These are phyloP conservation scores for Dipodomys merriami DNA, from an alignment of 2,113 vertebrate species.

Conservation along the genomic window DNA sequence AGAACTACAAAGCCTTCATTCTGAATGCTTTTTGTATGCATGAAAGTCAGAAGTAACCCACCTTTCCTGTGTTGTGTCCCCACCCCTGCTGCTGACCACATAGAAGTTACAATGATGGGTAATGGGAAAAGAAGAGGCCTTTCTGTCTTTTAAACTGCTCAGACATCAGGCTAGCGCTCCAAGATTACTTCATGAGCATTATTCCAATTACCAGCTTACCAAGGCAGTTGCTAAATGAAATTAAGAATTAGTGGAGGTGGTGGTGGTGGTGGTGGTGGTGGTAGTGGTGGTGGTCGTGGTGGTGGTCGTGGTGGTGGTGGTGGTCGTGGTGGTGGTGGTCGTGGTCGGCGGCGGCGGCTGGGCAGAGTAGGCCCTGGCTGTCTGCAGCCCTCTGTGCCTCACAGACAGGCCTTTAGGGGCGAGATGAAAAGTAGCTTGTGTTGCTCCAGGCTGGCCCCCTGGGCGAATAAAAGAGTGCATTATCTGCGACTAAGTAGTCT, in stretches of 20 bases:
- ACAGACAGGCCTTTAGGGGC: slow-evolving; percentile 38
- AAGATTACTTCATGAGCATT: slow-evolving; percentile 8
- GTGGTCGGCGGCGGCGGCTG: background rate
- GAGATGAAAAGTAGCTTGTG: slow-evolving; percentile 67
- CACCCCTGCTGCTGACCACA: background rate
- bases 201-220: slow-evolving; percentile 46
- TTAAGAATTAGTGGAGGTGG: slow-evolving; percentile 29
- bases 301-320: background rate
- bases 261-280: background rate
- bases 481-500: slow-evolving; percentile 70
- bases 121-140: slow-evolving; percentile 32
- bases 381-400: background rate
- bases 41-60: slow-evolving; percentile 39
- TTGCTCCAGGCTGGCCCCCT: slow-evolving; percentile 60
- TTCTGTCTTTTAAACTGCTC: slow-evolving; percentile 28
- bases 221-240: slow-evolving; percentile 59
- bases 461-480: slow-evolving; percentile 71
- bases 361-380: background rate
- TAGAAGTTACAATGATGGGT: slow-evolving; percentile 14
- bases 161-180: slow-evolving; percentile 4
- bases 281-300: background rate
- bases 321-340: background rate
- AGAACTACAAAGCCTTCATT: background rate
- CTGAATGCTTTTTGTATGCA: slow-evolving; percentile 29
- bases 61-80: background rate